Conservation (phyloP, 2,113 vertebrate genomes). For the Crotophaga sulcirostris region DNA sequence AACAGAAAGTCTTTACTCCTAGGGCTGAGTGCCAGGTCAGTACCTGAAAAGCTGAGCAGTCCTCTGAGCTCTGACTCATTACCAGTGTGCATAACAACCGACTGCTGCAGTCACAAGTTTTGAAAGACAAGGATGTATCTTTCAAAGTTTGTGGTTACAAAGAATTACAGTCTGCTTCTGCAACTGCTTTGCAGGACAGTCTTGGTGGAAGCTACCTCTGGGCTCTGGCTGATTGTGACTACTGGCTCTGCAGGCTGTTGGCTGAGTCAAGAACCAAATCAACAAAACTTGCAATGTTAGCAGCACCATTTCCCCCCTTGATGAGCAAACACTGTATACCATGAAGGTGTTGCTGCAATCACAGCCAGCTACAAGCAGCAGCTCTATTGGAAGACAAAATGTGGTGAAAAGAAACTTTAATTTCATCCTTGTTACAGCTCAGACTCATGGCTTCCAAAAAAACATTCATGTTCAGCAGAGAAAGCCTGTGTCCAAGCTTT, state of each 20-base stretch:
- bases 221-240: background rate
- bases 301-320: background rate
- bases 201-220: background rate
- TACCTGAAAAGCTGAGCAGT: background rate
- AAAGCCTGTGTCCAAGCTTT: background rate
- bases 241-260: background rate
- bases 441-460: background rate
- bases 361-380: background rate
- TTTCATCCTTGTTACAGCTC: background rate
- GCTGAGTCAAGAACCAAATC: background rate
- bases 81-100: fast-evolving
- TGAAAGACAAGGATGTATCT: background rate
- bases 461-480: background rate
- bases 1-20: background rate
- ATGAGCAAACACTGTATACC: background rate
- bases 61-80: background rate
- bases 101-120: background rate
- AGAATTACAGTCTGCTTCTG: background rate
- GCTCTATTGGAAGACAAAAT: background rate
- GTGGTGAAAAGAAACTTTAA: background rate
- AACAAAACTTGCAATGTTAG: background rate
- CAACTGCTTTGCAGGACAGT: background rate
- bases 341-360: background rate
- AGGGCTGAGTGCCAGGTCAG: background rate
- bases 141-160: background rate